Evolutionary conservation across 2,113 vertebrate species (phyloP), one percentile per base, ranked within the genome.

Genomic region (Gasterosteus aculeatus): DNA sequence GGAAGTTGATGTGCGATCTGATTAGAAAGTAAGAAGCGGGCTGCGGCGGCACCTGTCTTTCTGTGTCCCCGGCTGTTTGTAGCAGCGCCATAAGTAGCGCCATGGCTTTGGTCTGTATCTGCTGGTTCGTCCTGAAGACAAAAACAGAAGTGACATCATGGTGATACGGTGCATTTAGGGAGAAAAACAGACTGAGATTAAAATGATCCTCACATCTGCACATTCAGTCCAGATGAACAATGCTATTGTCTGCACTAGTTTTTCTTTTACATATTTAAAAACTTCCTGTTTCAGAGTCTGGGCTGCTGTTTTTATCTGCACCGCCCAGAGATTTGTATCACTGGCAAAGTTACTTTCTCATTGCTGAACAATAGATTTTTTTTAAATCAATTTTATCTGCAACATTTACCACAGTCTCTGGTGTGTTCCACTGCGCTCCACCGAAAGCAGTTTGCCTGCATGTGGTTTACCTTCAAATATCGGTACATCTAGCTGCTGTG

Each of bases 51-150:
- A 97, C 98, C 96, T 92, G 92, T 76, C 95, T 92, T 69, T 98
- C 97, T 0, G 72, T 1, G 0, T 94, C 91, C 0, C 79, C 93
- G 0, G 96, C 96, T 0, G 95, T 95, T 92, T 97, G 97, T 22
- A 99, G 92, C 69, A 99, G 86, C 0, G 97, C 97, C 68, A 97
- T 97, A 3, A 99, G 94, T 49, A 99, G 93, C 0, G 98, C 98
- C 97, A 98, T 98, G 2, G 97, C 98, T 93, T 99, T 99, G 78
- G 97, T 98, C 89, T 99, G 98, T 63, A 98, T 94, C 88, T 97
- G 94, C 60, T 95, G 93, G 12, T 98, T 97, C 0, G 95, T 94
- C 89, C 98, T 99, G 86, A 9, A 59, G 19, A 57, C 22, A 26
- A 12, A 33, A 2, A 3, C 0, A 31, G 29, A 2, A 0, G 26